These are phyloP conservation scores for Triplophysa dalaica DNA, from an alignment of 2,113 vertebrate genomes.

Conservation along the genomic window DNA sequence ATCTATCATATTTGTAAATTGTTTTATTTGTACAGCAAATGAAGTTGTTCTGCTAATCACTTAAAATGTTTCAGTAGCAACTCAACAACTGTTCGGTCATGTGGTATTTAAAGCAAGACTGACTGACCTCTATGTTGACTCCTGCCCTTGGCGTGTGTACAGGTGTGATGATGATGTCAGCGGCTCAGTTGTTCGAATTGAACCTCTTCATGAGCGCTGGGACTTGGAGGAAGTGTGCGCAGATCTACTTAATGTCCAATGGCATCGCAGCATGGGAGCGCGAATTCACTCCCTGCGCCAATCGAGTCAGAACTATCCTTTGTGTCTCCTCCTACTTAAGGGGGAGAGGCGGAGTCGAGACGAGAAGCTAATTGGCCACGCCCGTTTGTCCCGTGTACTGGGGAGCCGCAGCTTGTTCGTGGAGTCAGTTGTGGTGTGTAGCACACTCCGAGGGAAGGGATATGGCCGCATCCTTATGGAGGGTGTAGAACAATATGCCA, in stretches of 20 bases:
- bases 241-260: slow-evolving; percentile 86
- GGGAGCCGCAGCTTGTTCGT: slow-evolving; percentile 80
- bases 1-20: neutral
- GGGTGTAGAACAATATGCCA: slow-evolving; percentile 81
- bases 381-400: slow-evolving; percentile 81
- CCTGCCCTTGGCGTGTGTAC: neutral
- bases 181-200: slow-evolving; percentile 59
- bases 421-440: slow-evolving; percentile 88
- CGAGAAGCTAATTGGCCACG: slow-evolving; percentile 82
- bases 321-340: slow-evolving; percentile 81
- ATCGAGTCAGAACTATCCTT: slow-evolving; percentile 84
- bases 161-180: slow-evolving; percentile 34
- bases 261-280: slow-evolving; percentile 84
- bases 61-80: neutral
- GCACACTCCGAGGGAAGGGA: slow-evolving; percentile 81
- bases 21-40: neutral
- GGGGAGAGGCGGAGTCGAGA: slow-evolving; percentile 27
- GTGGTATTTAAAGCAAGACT: neutral
- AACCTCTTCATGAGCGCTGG: slow-evolving; percentile 85
- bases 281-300: slow-evolving; percentile 84
- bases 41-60: no score
- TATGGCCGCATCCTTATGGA: slow-evolving; percentile 89
- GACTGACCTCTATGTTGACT: neutral
- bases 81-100: neutral
- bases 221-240: slow-evolving; percentile 88